Percentiles rank a stretch among this genome's conserved stretches.
These are phyloP conservation scores for Equus quagga DNA, from an alignment of 2,113 vertebrate species.

Conservation along the genomic window DNA sequence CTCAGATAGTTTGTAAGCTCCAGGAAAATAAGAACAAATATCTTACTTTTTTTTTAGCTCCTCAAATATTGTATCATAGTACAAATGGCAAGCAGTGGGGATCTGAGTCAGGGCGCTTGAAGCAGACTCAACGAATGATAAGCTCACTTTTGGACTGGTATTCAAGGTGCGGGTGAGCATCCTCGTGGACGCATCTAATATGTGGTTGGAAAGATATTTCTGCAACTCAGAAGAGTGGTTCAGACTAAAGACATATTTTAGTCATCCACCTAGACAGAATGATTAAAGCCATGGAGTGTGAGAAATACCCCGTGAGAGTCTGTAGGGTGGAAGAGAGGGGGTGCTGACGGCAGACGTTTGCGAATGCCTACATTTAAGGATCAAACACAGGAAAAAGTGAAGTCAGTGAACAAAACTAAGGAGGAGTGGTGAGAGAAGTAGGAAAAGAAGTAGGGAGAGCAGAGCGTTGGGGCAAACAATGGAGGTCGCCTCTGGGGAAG, in stretches of 20 bases:
- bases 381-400: not conserved
- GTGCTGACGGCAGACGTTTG: not conserved
- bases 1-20: too few species aligned
- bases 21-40: too few species aligned
- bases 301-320: not conserved
- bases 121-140: not conserved
- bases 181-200: not conserved
- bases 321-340: not conserved
- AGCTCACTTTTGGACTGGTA: not conserved
- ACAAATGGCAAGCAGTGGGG: not conserved
- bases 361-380: not conserved
- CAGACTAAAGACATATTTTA: not conserved
- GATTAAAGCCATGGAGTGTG: not conserved
- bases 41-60: too few species aligned
- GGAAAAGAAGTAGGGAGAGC: not conserved
- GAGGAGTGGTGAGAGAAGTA: not conserved
- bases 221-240: slow-evolving; percentile 3
- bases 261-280: not conserved
- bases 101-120: too few species aligned
- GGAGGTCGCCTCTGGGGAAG: not conserved
- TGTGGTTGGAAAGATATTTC: not conserved
- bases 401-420: not conserved
- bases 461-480: fast-evolving
- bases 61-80: too few species aligned
- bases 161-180: not conserved